Conservation (phyloP, 2,797 vertebrate genomes). For the Taeniopygia guttata region DNA sequence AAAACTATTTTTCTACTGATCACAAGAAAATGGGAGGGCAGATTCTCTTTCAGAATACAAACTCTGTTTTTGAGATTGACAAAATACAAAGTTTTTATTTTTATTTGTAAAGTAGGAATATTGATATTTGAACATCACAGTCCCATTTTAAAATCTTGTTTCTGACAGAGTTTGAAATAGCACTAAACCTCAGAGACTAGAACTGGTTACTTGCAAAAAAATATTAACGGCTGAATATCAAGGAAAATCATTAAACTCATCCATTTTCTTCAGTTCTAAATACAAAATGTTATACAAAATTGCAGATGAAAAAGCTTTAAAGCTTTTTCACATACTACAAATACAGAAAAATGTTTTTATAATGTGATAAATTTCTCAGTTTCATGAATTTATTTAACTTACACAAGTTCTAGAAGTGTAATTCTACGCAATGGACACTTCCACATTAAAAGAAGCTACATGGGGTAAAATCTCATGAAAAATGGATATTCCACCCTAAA, state of each 20-base stretch:
- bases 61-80: not conserved
- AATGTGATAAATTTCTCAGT: not conserved
- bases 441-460: not conserved
- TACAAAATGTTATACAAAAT: not conserved
- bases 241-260: not conserved
- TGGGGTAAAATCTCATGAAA: not conserved
- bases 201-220: not conserved
- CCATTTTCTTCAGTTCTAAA: not conserved
- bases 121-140: not conserved
- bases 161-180: not conserved
- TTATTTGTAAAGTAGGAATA: not conserved
- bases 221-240: not conserved
- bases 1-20: not conserved
- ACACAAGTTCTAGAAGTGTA: not conserved
- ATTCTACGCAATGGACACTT: not conserved
- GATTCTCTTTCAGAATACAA: not conserved
- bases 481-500: not conserved
- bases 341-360: not conserved
- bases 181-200: not conserved
- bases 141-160: not conserved
- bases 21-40: not conserved
- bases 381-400: not conserved
- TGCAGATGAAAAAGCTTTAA: not conserved
- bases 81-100: not conserved
- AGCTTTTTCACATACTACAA: not conserved